Evolutionary conservation across 2,797 vertebrate species (phyloP), one percentile per base, ranked within the genome.

Genomic region (Tragopan temminckii): DNA sequence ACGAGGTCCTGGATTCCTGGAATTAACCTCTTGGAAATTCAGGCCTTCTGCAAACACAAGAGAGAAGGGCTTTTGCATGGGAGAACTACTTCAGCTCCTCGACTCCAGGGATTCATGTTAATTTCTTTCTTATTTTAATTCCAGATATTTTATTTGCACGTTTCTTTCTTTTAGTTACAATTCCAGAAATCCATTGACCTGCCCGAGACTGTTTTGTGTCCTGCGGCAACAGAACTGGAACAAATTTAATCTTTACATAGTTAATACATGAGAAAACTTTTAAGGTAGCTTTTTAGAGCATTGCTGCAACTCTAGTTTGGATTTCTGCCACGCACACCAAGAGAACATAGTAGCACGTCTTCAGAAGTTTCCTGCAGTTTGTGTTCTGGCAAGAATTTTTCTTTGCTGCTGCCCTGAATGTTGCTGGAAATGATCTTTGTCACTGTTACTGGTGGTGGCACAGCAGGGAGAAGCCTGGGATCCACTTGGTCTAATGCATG

Each of bases 1-100:
- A 10, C 2, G 19, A 57, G 5, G 14, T 0, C 0, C 24, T 46
- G 12, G 2, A n/a, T 81, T 76, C 64, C 31, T 74, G 29, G 23
- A 84, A 52, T 6, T 43, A 20, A 12, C 50, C 19, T 15, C 24
- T 52, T 76, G 33, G 58, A 67, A 76, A 70, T 74, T 76, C 46
- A 67, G 13, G 82, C 86, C 31, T 69, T 8, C n/a, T 89, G 4
- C 6, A 70, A 91, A 63, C 7, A 17, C 7, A 78, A 53, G 19
- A 87, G 5, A 74, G 21, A 63, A 66, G 72, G 8, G 3, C 2
- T 66, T 75, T 79, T 67, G 8, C 48, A 20, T 7, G 17, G 24
- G 31, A 83, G 7, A 71, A 42, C 23, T 40, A 14, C 12, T 68
- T 1, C 69, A 74, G 1, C 61, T 79, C 48, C 58, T 33, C 18